Evolutionary conservation across 2,797 vertebrate species (phyloP).

Genomic region (Nannoperca obscura): DNA sequence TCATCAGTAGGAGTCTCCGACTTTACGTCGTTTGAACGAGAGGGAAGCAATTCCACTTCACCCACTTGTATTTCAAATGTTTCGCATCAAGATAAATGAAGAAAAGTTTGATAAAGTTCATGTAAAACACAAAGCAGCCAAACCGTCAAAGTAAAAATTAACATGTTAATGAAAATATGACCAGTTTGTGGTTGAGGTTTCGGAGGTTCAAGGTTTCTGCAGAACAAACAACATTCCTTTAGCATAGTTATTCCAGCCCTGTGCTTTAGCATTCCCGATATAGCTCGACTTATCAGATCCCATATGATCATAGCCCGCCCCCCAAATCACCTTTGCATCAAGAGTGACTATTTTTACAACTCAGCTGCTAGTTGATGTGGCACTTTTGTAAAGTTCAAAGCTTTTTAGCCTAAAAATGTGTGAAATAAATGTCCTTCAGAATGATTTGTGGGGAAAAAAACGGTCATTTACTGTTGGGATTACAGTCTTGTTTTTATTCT

Average conservation of each 20-base stretch:
- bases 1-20: background rate
- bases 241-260: background rate
- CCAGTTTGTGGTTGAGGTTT: background rate
- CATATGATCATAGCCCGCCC: too few relatives aligned
- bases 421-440: too few relatives aligned
- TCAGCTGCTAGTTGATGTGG: background rate
- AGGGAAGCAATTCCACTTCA: background rate
- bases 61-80: too few relatives aligned
- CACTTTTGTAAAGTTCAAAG: background rate
- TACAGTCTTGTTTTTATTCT: background rate
- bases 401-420: background rate
- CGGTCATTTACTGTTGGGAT: too few relatives aligned
- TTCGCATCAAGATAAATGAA: too few relatives aligned
- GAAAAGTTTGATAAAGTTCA: too few relatives aligned
- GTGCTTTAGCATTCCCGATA: background rate
- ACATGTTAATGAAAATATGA: too few relatives aligned
- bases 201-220: background rate
- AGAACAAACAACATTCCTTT: constrained; percentile 1
- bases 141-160: background rate
- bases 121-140: background rate
- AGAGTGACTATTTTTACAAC: background rate
- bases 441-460: too few relatives aligned
- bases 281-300: background rate
- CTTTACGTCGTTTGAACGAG: background rate
- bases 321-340: background rate